These are phyloP conservation scores for Lathamus discolor DNA, from an alignment of 2,113 vertebrate species.

Conservation along the genomic window DNA sequence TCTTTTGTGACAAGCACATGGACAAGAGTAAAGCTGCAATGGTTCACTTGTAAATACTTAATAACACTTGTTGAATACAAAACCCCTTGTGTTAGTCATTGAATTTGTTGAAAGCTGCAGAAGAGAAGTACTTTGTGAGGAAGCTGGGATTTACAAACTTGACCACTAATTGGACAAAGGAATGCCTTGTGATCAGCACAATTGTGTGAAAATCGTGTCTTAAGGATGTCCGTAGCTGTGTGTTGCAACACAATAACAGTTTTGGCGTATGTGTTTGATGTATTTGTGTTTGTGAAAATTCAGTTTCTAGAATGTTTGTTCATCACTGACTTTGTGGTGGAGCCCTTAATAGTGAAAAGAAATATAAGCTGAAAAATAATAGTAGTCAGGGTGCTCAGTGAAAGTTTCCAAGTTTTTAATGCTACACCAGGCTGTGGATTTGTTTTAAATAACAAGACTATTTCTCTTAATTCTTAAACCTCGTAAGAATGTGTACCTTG, in stretches of 20 bases:
- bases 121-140: not conserved
- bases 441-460: not conserved
- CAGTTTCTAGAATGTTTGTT: not conserved
- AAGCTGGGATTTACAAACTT: not conserved
- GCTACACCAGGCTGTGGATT: not conserved
- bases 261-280: not conserved
- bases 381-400: not conserved
- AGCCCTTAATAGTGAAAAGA: not conserved
- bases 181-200: not conserved
- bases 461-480: not conserved
- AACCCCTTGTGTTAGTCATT: not conserved
- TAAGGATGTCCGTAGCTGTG: not conserved
- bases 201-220: not conserved
- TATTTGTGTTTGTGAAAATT: not conserved
- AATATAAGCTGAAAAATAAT: not conserved
- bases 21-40: not conserved
- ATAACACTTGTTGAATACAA: not conserved
- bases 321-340: not conserved
- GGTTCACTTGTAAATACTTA: not conserved
- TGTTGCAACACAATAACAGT: not conserved
- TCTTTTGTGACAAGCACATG: not conserved
- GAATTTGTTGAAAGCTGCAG: accelerated
- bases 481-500: not conserved
- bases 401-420: not conserved
- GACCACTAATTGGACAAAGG: not conserved